Conservation (phyloP, 2,888 invertebrate species). For the Chironomus riparius region DNA sequence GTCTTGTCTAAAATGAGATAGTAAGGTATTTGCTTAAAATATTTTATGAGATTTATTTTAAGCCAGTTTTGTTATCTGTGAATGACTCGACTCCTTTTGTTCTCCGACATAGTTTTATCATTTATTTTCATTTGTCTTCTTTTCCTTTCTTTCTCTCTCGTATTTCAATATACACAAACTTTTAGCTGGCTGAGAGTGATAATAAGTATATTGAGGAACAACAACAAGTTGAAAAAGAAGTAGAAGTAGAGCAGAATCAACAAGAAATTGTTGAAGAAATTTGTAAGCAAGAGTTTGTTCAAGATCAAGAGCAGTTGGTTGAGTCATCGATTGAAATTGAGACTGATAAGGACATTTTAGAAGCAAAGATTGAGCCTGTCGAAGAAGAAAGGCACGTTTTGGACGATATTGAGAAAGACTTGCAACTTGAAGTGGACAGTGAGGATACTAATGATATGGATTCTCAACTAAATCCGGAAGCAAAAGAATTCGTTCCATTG, state of each 20-base stretch:
- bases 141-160: no score
- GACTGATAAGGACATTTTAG: conserved; percentile 11
- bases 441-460: conserved; percentile 41
- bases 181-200: conserved; percentile 6
- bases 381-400: not conserved
- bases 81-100: no score
- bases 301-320: not conserved
- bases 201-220: not conserved
- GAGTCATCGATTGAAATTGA: not conserved
- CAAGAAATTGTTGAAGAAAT: no score
- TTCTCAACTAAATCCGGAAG: conserved; percentile 74
- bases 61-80: no score
- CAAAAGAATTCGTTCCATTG: conserved; percentile 72
- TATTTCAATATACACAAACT: not conserved
- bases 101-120: not conserved
- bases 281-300: no score
- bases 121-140: not conserved
- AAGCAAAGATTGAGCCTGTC: conserved; percentile 1
- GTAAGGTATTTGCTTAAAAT: no score
- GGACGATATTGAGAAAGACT: conserved; percentile 11
- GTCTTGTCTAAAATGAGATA: no score
- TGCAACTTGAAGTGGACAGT: not conserved
- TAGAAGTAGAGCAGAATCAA: conserved; percentile 10
- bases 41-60: no score
- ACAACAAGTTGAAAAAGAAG: conserved; percentile 28